phyloP scores from a whole-genome alignment of 1,140 invertebrate species.

The Apis dorsata region DNA sequence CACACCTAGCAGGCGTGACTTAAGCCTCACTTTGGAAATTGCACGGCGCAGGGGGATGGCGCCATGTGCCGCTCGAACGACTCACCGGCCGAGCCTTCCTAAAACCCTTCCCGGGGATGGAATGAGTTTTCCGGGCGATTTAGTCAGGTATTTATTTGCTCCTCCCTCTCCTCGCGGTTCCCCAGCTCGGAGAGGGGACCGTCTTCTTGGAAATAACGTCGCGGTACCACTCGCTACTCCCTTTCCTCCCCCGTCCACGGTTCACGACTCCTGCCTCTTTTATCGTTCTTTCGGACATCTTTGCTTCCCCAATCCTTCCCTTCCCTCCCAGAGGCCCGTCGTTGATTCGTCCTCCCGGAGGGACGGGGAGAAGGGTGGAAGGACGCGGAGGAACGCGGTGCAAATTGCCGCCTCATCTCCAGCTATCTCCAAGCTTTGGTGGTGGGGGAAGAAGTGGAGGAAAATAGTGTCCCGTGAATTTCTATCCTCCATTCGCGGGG shows the following conservation, averaged over 20 bases:
- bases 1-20: slow-evolving; percentile 30
- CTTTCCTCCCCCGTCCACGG: background rate
- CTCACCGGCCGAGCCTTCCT: slow-evolving; percentile 33
- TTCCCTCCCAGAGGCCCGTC: background rate
- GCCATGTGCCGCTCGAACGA: slow-evolving; percentile 46
- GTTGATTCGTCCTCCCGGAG: slow-evolving; percentile 13
- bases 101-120: slow-evolving; percentile 62
- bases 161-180: slow-evolving; percentile 63
- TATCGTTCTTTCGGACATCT: slow-evolving; percentile 37
- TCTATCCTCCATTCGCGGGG: slow-evolving; percentile 55
- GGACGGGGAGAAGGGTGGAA: background rate
- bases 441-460: background rate
- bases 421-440: slow-evolving; percentile 20
- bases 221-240: background rate
- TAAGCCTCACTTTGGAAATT: slow-evolving; percentile 52
- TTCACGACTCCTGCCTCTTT: background rate
- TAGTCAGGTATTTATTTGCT: slow-evolving; percentile 72
- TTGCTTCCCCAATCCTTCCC: background rate
- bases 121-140: slow-evolving; percentile 74
- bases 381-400: slow-evolving; percentile 21
- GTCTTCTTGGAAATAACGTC: slow-evolving; percentile 67
- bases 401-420: slow-evolving; percentile 61
- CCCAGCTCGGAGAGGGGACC: slow-evolving; percentile 52
- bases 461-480: slow-evolving; percentile 56
- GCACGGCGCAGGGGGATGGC: background rate